Conservation (phyloP, 2,888 invertebrate species). For the Leptopterna dolabrata region DNA sequence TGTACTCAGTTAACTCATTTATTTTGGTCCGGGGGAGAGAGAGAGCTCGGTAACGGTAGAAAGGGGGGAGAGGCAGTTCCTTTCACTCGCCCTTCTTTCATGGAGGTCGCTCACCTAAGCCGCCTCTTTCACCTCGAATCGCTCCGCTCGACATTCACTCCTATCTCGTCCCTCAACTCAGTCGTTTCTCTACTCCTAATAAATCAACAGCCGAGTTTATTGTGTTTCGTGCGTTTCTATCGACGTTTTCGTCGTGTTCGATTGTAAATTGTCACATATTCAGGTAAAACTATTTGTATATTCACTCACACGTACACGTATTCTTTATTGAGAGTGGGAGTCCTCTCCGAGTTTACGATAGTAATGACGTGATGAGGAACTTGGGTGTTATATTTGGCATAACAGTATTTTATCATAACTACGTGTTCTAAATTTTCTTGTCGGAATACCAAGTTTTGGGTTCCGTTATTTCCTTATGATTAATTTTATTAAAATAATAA, state of each 20-base stretch:
- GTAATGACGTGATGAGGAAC: too few species aligned
- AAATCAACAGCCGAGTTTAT: neutral
- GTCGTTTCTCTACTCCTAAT: neutral
- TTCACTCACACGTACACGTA: neutral
- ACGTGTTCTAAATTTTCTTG: too few species aligned
- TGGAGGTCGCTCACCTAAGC: neutral
- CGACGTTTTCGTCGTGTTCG: neutral
- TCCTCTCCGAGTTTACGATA: too few species aligned
- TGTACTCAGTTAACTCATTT: too few species aligned
- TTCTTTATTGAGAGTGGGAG: neutral
- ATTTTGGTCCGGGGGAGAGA: too few species aligned
- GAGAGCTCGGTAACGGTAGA: neutral
- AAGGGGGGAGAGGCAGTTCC: neutral
- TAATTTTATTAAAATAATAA: too few species aligned
- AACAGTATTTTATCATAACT: too few species aligned
- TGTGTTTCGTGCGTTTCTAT: neutral
- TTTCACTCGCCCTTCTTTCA: slow-evolving; percentile 2
- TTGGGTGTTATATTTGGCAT: too few species aligned
- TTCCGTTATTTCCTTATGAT: too few species aligned
- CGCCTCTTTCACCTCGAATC: neutral
- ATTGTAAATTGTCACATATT: neutral
- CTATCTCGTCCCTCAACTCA: neutral
- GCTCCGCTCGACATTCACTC: neutral
- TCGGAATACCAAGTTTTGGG: too few species aligned
- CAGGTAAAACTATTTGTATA: neutral